These are phyloP conservation scores for Latrodectus geometricus DNA, from an alignment of 1,140 invertebrate genomes.

Conservation along the genomic window DNA sequence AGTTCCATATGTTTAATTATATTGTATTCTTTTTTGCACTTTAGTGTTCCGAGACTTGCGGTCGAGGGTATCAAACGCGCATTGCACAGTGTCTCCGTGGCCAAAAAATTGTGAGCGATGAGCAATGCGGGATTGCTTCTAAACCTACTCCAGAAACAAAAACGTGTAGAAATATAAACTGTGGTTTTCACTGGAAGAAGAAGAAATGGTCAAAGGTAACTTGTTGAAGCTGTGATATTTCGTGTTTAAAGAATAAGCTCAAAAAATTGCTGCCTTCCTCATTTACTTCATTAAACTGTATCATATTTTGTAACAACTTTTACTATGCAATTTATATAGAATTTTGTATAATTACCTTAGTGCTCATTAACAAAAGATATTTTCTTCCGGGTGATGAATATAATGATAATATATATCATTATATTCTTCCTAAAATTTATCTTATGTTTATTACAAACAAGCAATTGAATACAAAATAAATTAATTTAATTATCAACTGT, in stretches of 20 bases:
- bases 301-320: too few relatives aligned
- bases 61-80: slow-evolving; percentile 41
- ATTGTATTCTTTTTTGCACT: not conserved
- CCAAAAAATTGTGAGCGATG: slow-evolving; percentile 20
- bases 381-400: too few relatives aligned
- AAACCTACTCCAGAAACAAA: slow-evolving; percentile 36
- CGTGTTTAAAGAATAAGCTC: too few relatives aligned
- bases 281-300: too few relatives aligned
- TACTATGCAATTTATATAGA: too few relatives aligned
- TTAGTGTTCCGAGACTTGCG: slow-evolving; percentile 62
- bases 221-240: too few relatives aligned
- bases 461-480: not conserved
- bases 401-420: too few relatives aligned
- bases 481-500: not conserved
- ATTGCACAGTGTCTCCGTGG: slow-evolving; percentile 43
- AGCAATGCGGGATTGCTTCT: slow-evolving; percentile 25
- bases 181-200: slow-evolving; percentile 40
- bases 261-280: too few relatives aligned
- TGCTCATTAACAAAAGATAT: too few relatives aligned
- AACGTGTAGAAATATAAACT: slow-evolving; percentile 19
- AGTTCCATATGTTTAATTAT: not conserved
- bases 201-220: slow-evolving; percentile 45
- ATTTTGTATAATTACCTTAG: too few relatives aligned
- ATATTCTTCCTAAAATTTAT: not conserved
- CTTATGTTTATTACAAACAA: not conserved